phyloP scores from a whole-genome alignment of 2,888 invertebrate genomes.

The Barypeithes pellucidus region DNA sequence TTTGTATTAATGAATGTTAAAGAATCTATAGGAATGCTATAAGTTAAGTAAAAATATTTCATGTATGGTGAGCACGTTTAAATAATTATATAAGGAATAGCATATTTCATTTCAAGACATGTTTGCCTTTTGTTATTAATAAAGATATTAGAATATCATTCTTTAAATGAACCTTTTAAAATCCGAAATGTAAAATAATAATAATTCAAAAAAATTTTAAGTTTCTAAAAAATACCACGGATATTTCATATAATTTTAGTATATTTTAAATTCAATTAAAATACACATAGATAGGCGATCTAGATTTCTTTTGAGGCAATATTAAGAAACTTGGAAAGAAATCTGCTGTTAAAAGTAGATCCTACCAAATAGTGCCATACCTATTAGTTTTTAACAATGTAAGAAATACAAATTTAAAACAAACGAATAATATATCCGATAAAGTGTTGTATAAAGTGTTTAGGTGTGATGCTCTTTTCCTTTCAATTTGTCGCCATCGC shows the following conservation, averaged over 20 bases:
- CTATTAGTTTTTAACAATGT: conserved; percentile 19
- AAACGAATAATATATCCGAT: conserved; percentile 3
- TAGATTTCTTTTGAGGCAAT: neutral
- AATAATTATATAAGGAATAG: conserved; percentile 6
- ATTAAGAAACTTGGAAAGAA: conserved; percentile 14
- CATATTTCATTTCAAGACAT: conserved; percentile 29
- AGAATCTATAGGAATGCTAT: neutral
- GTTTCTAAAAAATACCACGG: too few species aligned
- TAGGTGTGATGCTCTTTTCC: too few species aligned
- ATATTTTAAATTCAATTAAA: too few species aligned
- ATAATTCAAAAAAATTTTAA: too few species aligned
- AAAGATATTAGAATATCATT: too few species aligned
- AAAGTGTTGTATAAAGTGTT: conserved; percentile 3
- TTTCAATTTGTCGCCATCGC: too few species aligned
- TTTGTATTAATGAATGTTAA: neutral
- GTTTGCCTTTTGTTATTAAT: too few species aligned
- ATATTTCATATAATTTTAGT: too few species aligned
- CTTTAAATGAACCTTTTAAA: too few species aligned
- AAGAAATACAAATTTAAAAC: conserved; percentile 14
- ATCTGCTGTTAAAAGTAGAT: conserved; percentile 37
- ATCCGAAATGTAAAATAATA: too few species aligned
- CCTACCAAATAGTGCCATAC: conserved; percentile 46
- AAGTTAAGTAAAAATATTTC: conserved; percentile 3
- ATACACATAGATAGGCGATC: too few species aligned
- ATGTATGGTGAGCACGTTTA: conserved; percentile 16